Evolutionary conservation across 2,888 invertebrate species (phyloP).

Genomic region (Flexamia atlantica): DNA sequence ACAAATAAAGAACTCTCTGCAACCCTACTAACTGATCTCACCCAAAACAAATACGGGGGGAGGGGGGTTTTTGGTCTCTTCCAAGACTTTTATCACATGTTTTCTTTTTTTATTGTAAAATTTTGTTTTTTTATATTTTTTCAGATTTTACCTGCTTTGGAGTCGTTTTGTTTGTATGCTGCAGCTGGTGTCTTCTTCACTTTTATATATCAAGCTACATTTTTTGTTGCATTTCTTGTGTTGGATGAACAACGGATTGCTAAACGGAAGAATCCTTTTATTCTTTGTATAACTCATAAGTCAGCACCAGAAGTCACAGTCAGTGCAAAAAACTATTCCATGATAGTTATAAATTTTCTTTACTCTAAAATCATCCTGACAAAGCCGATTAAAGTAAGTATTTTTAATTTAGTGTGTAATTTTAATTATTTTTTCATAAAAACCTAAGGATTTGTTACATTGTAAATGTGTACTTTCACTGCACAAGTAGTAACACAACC

Average conservation of each 20-base stretch:
- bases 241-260: slow-evolving; percentile 83
- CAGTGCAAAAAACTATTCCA: not conserved
- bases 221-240: slow-evolving; percentile 87
- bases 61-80: too few species aligned
- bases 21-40: too few species aligned
- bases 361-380: slow-evolving; percentile 81
- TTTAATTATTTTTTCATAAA: too few species aligned
- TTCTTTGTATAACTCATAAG: slow-evolving; percentile 82
- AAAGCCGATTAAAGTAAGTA: slow-evolving; percentile 80
- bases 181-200: slow-evolving; percentile 87
- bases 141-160: slow-evolving; percentile 87
- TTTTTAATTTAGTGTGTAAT: slow-evolving; percentile 35
- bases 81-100: too few species aligned
- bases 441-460: too few species aligned
- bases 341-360: slow-evolving; percentile 19
- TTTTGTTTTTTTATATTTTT: slow-evolving; percentile 70
- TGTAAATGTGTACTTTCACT: too few species aligned
- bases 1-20: too few species aligned
- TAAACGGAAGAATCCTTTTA: slow-evolving; percentile 80
- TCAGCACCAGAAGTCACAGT: not conserved
- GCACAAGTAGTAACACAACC: too few species aligned
- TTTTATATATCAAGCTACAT: slow-evolving; percentile 87
- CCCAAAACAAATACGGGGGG: too few species aligned
- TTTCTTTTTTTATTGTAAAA: too few species aligned
- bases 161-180: slow-evolving; percentile 90